phyloP scores from a whole-genome alignment of 2,797 vertebrate species.

The Chloroceryle amazona region DNA sequence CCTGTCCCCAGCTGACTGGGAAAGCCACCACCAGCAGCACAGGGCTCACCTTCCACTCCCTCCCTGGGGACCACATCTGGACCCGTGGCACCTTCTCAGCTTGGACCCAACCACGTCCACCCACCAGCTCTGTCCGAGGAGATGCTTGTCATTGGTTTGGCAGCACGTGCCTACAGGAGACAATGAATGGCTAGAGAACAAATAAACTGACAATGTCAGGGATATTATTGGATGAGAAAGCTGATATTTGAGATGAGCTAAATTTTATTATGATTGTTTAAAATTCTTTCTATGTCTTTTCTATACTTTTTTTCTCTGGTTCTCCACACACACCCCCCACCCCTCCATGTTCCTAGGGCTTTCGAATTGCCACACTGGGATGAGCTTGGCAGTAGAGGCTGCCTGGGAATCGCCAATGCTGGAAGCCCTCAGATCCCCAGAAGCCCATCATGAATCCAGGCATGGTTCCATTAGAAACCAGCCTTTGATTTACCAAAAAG shows the following conservation, averaged over 20 bases:
- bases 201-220: not conserved
- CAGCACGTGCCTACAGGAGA: conserved; percentile 2
- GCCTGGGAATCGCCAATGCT: not conserved
- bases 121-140: not conserved
- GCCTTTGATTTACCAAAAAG: conserved; percentile 25
- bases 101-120: not conserved
- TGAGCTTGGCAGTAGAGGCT: not conserved
- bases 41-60: not conserved
- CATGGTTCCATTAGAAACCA: conserved; percentile 4
- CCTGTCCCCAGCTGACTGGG: not conserved
- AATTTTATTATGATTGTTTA: not conserved
- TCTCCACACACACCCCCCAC: not conserved
- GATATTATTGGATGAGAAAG: not conserved
- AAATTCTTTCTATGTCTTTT: not conserved
- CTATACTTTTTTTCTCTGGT: not conserved
- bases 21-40: not conserved
- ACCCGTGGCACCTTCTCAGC: not conserved
- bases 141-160: not conserved
- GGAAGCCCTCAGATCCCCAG: not conserved
- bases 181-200: conserved; percentile 45
- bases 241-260: conserved; percentile 51
- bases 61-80: not conserved
- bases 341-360: not conserved
- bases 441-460: conserved; percentile 33
- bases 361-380: not conserved